Percentiles rank a stretch among this genome's conserved stretches.
Conservation (phyloP, 1,140 invertebrate species). For the Ptiloglossa arizonensis region DNA sequence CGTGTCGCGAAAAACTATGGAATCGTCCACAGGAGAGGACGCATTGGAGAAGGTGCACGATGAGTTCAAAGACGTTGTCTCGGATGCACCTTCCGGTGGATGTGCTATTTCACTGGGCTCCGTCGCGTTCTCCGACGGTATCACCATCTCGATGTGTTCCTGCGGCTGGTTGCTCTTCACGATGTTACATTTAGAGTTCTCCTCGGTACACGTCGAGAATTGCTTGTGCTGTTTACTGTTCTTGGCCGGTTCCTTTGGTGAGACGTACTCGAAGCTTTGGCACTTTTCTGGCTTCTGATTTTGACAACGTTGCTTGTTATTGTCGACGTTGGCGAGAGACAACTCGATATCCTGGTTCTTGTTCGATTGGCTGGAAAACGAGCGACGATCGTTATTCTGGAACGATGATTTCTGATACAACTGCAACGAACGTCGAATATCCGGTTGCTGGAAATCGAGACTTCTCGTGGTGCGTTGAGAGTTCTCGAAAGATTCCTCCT, state of each 20-base stretch:
- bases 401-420: constrained; percentile 36
- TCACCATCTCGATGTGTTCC: constrained; percentile 70
- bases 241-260: constrained; percentile 65
- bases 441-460: constrained; percentile 46
- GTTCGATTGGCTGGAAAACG: constrained; percentile 36
- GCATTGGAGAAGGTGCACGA: constrained; percentile 72
- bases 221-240: constrained; percentile 64
- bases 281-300: constrained; percentile 61
- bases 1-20: constrained; percentile 75
- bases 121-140: constrained; percentile 77
- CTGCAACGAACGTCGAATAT: constrained; percentile 46
- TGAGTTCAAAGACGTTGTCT: constrained; percentile 68
- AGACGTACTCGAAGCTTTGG: constrained; percentile 65
- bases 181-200: constrained; percentile 61
- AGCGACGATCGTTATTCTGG: constrained; percentile 17
- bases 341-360: constrained; percentile 29
- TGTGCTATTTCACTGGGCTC: constrained; percentile 77
- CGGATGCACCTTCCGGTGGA: constrained; percentile 74
- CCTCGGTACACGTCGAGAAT: constrained; percentile 51
- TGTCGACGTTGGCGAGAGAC: constrained; percentile 10
- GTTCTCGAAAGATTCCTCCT: constrained; percentile 55
- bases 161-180: constrained; percentile 54
- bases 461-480: constrained; percentile 33
- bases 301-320: constrained; percentile 23
- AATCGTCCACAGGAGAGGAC: constrained; percentile 73